Evolutionary conservation across 2,888 invertebrate genomes (phyloP), one percentile per base, ranked within the genome.

Genomic region (Folsomia candida): DNA sequence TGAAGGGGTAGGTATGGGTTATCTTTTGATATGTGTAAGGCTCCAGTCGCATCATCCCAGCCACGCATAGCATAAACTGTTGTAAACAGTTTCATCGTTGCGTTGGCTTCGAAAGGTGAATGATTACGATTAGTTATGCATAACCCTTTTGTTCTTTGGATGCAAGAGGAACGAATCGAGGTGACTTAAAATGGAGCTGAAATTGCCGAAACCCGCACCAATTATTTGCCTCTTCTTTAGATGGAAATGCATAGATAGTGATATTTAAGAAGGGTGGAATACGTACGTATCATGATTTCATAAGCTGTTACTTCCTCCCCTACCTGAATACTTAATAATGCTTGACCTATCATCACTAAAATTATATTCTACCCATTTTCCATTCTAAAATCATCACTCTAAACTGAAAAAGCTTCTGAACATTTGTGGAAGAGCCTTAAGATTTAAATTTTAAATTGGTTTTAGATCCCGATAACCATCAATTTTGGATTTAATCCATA

Each of bases 71-170:
- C n/a, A n/a, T n/a, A n/a, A n/a, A n/a, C n/a, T n/a, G n/a, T n/a
- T n/a, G n/a, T n/a, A n/a, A n/a, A n/a, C n/a, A n/a, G n/a, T n/a
- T n/a, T n/a, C n/a, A n/a, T n/a, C n/a, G n/a, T n/a, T n/a, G n/a
- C n/a, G n/a, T n/a, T n/a, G n/a, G n/a, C n/a, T n/a, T n/a, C n/a
- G 37, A 37, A 37, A 64, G 51, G 27, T 65, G 65, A 65, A 28
- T 65, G 51, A 65, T 65, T 65, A 54, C 65, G 51, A 51, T 65
- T 65, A 54, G 57, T 22, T 65, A 57, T 65, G 51, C 57, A 57
- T 65, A 65, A 65, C 65, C 65, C 65, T 65, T 65, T 65, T 65
- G 65, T 65, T 65, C 65, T 22, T 54, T 20, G 4, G 54, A n/a
- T 54, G 4, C 11, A 6, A 54, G 54, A 54, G 20, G 22, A 54